phyloP scores from a whole-genome alignment of 2,888 invertebrate genomes.

The Myopa testacea region DNA sequence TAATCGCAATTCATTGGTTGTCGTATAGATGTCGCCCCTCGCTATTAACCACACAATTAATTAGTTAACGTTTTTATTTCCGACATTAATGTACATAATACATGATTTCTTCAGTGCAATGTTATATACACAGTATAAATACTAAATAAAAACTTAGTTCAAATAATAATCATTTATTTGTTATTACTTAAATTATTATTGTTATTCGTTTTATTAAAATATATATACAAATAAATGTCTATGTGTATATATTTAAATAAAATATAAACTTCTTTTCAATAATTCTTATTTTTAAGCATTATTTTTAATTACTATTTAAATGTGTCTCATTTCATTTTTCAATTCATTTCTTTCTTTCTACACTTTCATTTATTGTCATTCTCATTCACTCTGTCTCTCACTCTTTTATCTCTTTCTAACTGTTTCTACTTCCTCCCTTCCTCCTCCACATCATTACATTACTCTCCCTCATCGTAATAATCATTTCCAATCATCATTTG shows the following conservation, averaged over 20 bases:
- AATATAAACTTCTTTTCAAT: neutral
- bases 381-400: conserved; percentile 21
- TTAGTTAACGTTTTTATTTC: conserved; percentile 36
- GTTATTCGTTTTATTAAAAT: neutral
- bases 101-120: conserved; percentile 48
- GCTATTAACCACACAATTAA: neutral
- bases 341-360: too few species aligned
- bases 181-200: neutral
- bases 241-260: neutral
- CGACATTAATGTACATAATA: conserved; percentile 42
- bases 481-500: neutral
- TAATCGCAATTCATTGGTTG: conserved; percentile 61
- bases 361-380: conserved; percentile 24
- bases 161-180: neutral
- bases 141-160: too few species aligned
- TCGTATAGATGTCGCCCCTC: conserved; percentile 50
- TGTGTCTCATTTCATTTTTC: too few species aligned
- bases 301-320: conserved; percentile 6
- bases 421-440: neutral
- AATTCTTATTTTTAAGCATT: conserved; percentile 28
- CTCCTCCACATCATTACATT: neutral
- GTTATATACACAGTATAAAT: conserved; percentile 38
- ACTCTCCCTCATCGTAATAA: neutral
- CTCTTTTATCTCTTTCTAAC: neutral
- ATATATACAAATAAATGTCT: neutral